phyloP scores from a whole-genome alignment of 2,797 vertebrate species.

The Clarias laeviceps region DNA sequence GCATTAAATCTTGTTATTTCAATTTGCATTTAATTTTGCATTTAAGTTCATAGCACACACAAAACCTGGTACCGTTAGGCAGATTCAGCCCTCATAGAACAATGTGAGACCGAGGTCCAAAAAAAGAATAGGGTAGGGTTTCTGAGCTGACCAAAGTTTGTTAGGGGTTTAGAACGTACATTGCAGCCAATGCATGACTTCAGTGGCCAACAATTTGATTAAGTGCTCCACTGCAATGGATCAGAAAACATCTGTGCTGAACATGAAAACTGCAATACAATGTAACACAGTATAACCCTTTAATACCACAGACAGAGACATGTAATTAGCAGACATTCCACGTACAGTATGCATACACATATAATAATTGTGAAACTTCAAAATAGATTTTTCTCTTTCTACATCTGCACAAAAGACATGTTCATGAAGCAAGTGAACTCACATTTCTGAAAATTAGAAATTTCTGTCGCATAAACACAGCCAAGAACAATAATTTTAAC shows the following conservation, averaged over 20 bases:
- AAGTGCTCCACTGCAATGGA: background rate
- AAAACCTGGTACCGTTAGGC: slow-evolving; percentile 46
- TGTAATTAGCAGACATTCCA: background rate
- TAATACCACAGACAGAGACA: background rate
- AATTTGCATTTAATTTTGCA: slow-evolving; percentile 66
- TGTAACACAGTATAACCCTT: background rate
- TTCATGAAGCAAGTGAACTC: slow-evolving; percentile 4
- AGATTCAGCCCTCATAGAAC: background rate
- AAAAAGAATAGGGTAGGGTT: background rate
- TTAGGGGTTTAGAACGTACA: background rate
- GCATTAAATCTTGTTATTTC: slow-evolving; percentile 61
- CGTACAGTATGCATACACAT: background rate
- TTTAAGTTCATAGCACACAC: slow-evolving; percentile 55
- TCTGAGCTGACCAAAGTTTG: background rate
- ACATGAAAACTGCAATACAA: slow-evolving; percentile 22
- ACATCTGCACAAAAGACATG: background rate
- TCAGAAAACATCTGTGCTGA: background rate
- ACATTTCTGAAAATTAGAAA: slow-evolving; percentile 30
- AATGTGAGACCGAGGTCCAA: background rate
- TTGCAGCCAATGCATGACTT: background rate
- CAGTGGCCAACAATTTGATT: slow-evolving; percentile 22
- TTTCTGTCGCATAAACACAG: slow-evolving; percentile 32
- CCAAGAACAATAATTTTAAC: slow-evolving; percentile 37
- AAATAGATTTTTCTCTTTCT: slow-evolving; percentile 1
- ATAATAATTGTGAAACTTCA: slow-evolving; percentile 12